A percentile compares a stretch with the other conserved stretches of the same genome.
These are phyloP conservation scores for Sycon ciliatum DNA, from an alignment of 37 sponge, comb jelly and placozoan species.

Conservation along the genomic window DNA sequence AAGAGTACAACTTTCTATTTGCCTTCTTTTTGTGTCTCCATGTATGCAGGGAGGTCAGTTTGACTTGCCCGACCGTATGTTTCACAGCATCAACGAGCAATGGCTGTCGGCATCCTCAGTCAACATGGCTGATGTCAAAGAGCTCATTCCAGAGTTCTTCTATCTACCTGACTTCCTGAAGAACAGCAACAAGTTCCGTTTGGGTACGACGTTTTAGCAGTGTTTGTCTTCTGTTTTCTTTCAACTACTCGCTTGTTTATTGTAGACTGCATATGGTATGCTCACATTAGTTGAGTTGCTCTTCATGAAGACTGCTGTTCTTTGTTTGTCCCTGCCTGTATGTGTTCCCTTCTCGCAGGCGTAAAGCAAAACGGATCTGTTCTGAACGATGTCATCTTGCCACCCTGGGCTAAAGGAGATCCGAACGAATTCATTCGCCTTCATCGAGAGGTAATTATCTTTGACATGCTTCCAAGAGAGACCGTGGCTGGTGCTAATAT, in stretches of 20 bases:
- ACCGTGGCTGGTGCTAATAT: too few species aligned
- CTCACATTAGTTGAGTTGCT: too few species aligned
- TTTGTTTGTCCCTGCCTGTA: neutral
- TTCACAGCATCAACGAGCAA: slow-evolving; percentile 75
- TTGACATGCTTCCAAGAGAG: too few species aligned
- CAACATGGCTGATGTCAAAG: slow-evolving; percentile 91
- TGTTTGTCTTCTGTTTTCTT: too few species aligned
- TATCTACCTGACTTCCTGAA: slow-evolving; percentile 87
- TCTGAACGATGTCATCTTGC: slow-evolving; percentile 69
- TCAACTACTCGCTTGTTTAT: too few species aligned
- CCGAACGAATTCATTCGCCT: slow-evolving; percentile 86
- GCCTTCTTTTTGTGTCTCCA: too few species aligned
- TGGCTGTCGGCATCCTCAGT: slow-evolving; percentile 75
- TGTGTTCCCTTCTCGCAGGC: slow-evolving; percentile 33
- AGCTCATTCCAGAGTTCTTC: slow-evolving; percentile 97
- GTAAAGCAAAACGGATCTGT: slow-evolving; percentile 71
- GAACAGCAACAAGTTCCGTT: slow-evolving; percentile 69
- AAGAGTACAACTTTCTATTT: too few species aligned
- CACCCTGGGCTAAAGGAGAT: slow-evolving; percentile 94
- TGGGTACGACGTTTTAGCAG: slow-evolving; percentile 33
- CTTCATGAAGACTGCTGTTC: too few species aligned
- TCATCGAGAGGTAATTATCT: slow-evolving; percentile 60
- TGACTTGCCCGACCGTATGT: slow-evolving; percentile 89
- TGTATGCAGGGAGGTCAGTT: slow-evolving; percentile 90
- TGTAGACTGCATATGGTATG: too few species aligned